These are phyloP conservation scores for Anas acuta DNA, from an alignment of 2,797 vertebrate species.

Conservation along the genomic window DNA sequence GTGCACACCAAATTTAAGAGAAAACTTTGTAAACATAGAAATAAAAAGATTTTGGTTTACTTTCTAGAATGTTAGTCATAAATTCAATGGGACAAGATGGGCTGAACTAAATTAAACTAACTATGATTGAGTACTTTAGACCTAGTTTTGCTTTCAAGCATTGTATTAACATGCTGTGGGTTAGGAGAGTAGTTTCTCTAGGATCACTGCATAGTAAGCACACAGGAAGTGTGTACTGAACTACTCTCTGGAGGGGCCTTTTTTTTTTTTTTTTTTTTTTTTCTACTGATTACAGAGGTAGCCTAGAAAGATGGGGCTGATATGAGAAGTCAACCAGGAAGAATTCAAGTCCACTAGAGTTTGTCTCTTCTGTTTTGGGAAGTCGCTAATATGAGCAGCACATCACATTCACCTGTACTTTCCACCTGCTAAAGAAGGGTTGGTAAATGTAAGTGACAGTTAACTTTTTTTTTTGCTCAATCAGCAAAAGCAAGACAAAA, in stretches of 20 bases:
- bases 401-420: not conserved
- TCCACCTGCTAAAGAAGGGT: not conserved
- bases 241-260: not conserved
- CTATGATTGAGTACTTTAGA: not conserved
- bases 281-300: not conserved
- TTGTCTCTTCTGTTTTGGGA: not conserved
- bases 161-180: not conserved
- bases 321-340: not conserved
- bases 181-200: not conserved
- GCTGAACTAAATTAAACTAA: not conserved
- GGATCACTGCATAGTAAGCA: not conserved
- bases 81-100: not conserved
- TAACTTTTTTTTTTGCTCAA: not conserved
- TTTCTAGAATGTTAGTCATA: not conserved
- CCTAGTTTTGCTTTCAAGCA: not conserved
- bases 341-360: not conserved
- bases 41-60: not conserved
- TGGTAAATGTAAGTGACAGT: not conserved
- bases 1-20: not conserved
- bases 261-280: not conserved
- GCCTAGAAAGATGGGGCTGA: accelerated
- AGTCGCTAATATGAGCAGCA: not conserved
- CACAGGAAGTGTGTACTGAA: not conserved
- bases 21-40: not conserved
- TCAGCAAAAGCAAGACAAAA: not conserved